Percentiles rank a stretch among this genome's conserved stretches.
Evolutionary conservation across 2,888 invertebrate genomes (phyloP).

Genomic region (Ochropacha duplaris): DNA sequence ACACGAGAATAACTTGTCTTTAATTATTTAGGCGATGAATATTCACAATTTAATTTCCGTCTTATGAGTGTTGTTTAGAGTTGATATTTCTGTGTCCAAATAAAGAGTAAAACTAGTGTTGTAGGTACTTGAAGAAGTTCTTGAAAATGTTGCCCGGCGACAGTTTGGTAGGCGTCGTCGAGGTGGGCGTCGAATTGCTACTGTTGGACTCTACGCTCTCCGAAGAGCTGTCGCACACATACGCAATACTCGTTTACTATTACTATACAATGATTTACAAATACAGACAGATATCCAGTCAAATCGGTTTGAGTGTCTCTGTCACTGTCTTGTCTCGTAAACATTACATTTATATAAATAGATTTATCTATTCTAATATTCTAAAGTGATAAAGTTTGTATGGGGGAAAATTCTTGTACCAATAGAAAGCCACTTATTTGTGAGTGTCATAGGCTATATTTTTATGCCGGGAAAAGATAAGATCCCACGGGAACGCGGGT

Average conservation of each 20-base stretch:
- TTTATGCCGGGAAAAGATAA: no score
- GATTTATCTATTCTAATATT: no score
- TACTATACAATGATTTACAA: background rate
- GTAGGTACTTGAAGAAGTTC: conserved; percentile 97
- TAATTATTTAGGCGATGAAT: background rate
- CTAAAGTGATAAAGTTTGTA: no score
- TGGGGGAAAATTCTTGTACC: no score
- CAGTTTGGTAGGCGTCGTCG: conserved; percentile 87
- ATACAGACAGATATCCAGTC: no score
- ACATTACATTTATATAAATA: no score
- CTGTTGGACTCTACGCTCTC: conserved; percentile 74
- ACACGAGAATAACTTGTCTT: conserved; percentile 25
- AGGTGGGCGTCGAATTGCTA: conserved; percentile 72
- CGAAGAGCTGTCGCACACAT: conserved; percentile 51
- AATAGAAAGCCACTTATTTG: no score
- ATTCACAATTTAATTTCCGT: background rate
- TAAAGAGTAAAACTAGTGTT: conserved; percentile 40
- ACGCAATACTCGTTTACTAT: conserved; percentile 6
- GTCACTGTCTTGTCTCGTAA: no score
- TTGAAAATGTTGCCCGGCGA: conserved; percentile 96
- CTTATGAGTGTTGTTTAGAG: background rate
- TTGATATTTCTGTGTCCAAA: conserved; percentile 47
- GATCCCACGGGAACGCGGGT: no score
- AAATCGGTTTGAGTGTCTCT: background rate
- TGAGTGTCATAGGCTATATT: no score